These are phyloP conservation scores for Myotis lucifugus DNA, from an alignment of 2,113 vertebrate species.

Conservation along the genomic window DNA sequence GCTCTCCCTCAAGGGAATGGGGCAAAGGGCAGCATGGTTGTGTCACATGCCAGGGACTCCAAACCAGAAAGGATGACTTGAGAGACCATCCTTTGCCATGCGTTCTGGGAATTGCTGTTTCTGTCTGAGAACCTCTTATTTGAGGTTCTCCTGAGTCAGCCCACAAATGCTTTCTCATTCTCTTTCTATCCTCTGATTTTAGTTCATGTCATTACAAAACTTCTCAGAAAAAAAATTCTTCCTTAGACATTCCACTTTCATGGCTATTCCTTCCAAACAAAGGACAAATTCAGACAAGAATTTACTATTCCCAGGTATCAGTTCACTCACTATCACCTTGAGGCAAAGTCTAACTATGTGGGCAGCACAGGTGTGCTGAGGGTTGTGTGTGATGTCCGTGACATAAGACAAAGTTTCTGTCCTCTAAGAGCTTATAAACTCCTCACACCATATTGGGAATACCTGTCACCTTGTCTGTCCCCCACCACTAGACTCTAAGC, in stretches of 20 bases:
- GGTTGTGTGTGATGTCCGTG: neutral
- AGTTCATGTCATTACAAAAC: neutral
- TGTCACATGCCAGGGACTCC: neutral
- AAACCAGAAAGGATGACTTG: slow-evolving; percentile 25
- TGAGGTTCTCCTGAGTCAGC: slow-evolving; percentile 60
- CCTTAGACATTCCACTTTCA: neutral
- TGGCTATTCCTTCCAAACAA: neutral
- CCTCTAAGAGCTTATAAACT: neutral
- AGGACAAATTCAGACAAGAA: neutral
- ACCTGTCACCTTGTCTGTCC: neutral
- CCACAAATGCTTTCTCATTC: slow-evolving; percentile 48
- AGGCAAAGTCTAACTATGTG: neutral
- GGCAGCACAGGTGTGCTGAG: neutral
- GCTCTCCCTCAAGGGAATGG: neutral
- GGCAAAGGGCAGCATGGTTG: neutral
- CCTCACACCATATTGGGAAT: neutral
- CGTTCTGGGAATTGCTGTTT: slow-evolving; percentile 53
- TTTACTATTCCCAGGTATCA: neutral
- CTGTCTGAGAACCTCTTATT: slow-evolving; percentile 53
- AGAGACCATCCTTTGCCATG: neutral
- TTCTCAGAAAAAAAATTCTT: neutral
- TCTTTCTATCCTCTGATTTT: neutral
- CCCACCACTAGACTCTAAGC: neutral
- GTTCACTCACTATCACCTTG: neutral
- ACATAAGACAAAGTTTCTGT: neutral